A percentile compares a stretch with the other conserved stretches of the same genome.
Evolutionary conservation across 1,140 invertebrate genomes (phyloP).

Genomic region (Heterodera carotae): DNA sequence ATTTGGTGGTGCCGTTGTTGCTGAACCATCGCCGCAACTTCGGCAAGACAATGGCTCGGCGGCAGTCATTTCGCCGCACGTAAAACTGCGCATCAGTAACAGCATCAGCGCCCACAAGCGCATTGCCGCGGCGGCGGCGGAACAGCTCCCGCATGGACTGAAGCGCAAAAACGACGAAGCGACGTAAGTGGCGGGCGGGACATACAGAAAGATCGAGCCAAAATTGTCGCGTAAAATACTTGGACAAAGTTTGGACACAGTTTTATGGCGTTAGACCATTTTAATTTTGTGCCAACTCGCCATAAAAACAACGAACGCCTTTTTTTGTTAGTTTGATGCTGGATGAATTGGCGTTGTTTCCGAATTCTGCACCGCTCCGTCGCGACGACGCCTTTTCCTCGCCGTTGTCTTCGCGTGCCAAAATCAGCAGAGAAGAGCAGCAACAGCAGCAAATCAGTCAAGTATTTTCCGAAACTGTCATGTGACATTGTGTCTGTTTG

Average conservation of each 20-base stretch:
- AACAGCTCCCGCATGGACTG: constrained; percentile 30
- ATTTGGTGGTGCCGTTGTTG: not conserved
- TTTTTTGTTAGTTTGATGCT: too few species aligned
- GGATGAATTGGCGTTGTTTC: constrained; percentile 11
- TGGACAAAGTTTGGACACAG: too few species aligned
- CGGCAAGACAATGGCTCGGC: not conserved
- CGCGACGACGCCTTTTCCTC: constrained; percentile 29
- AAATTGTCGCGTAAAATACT: too few species aligned
- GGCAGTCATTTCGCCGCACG: not conserved
- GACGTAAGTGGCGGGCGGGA: not conserved
- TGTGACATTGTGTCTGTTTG: too few species aligned
- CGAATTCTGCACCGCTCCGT: not conserved
- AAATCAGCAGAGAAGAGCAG: constrained; percentile 20
- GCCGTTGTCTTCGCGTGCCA: constrained; percentile 18
- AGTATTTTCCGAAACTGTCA: not conserved
- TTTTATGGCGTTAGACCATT: too few species aligned
- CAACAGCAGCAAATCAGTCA: constrained; percentile 2
- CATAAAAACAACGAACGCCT: too few species aligned
- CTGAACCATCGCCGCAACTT: not conserved
- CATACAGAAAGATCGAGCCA: not conserved
- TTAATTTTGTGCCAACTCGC: too few species aligned
- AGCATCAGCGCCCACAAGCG: constrained; percentile 26
- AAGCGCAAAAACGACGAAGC: constrained; percentile 35
- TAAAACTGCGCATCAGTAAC: constrained; percentile 4
- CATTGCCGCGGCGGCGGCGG: constrained; percentile 4